Base-by-base conservation (phyloP, 1,140 invertebrate species). In the Babylonia areolata region DNA sequence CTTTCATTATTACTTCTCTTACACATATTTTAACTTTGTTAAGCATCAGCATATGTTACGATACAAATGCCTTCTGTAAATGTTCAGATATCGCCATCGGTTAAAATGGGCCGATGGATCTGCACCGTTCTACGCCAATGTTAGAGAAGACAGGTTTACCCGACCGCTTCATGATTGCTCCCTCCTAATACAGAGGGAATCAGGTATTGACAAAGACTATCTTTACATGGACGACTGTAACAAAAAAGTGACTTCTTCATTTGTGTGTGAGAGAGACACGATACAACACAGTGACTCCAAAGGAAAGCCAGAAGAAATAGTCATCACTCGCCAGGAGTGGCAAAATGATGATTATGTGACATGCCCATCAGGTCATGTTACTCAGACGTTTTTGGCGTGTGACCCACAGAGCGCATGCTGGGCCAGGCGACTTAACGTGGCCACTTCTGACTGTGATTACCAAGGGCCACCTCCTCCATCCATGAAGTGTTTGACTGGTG, bases 391-490 rank as follows among this genome's bases (percentile, higher is more conserved):
- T 31, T 40, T 84, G 5, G 82, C 82, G 0, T 84, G 82, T 46
- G 82, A 84, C 17, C 28, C 42, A 23, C 35, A 46, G 35, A 84
- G 64, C 39, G 28, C 6, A 33, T 84, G 82, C 69, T 84, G 82
- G 82, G 58, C 5, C 51, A 73, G 69, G 3, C 54, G 1, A 23
- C 1, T 12, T 28, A 23, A 84, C 5, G 3, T 35, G 20, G n/a
- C 28, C 5, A 31, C 3, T 15, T 46, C 23, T 28, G 9, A 23
- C 78, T 84, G 82, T 46, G 64, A 71, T 31, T 37, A 37, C 1
- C 64, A 37, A 15, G 2, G 42, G 39, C 69, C 82, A 42, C 82
- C 46, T 75, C 82, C 82, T 64, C 69, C 82, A 1, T 84, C 82
- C 23, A 39, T 84, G 64, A 6, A 54, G 64, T 84, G 82, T 64